Evolutionary conservation across 2,888 invertebrate genomes (phyloP).

Genomic region (Prosapia bicincta): DNA sequence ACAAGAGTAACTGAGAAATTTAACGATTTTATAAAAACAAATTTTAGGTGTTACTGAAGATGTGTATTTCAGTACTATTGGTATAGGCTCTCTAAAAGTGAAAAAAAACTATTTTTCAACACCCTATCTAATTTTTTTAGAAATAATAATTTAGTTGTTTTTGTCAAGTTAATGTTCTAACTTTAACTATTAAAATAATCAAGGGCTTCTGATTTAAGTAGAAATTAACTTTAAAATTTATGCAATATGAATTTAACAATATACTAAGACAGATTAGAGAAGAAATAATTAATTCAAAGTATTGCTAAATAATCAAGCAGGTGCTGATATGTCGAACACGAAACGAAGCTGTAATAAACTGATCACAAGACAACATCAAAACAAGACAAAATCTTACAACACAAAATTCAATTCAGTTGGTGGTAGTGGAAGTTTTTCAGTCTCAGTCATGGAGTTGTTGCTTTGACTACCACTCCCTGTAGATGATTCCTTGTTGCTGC

Average conservation of each 20-base stretch:
- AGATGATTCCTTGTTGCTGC: slow-evolving; percentile 79
- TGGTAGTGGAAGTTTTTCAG: slow-evolving; percentile 51
- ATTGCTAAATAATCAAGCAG: background rate
- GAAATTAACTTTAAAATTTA: slow-evolving; percentile 2
- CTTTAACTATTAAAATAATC: too few relatives aligned
- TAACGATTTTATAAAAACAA: too few relatives aligned
- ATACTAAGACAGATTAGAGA: slow-evolving; percentile 3
- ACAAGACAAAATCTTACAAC: slow-evolving; percentile 39
- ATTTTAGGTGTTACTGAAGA: too few relatives aligned
- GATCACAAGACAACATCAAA: background rate
- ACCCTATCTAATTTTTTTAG: too few relatives aligned
- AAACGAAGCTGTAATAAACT: slow-evolving; percentile 22
- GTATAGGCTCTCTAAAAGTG: too few relatives aligned
- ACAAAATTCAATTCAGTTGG: slow-evolving; percentile 43
- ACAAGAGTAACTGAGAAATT: too few relatives aligned
- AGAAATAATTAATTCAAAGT: background rate
- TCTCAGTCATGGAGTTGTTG: slow-evolving; percentile 38
- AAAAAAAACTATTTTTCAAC: too few relatives aligned
- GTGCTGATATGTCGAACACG: slow-evolving; percentile 13
- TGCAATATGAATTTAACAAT: background rate
- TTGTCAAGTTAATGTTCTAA: too few relatives aligned
- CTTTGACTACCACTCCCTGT: slow-evolving; percentile 46
- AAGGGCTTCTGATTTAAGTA: background rate
- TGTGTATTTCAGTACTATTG: too few relatives aligned
- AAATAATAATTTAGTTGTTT: too few relatives aligned